phyloP scores from a whole-genome alignment of 2,113 vertebrate species.

The Phylloscopus whistleri region DNA sequence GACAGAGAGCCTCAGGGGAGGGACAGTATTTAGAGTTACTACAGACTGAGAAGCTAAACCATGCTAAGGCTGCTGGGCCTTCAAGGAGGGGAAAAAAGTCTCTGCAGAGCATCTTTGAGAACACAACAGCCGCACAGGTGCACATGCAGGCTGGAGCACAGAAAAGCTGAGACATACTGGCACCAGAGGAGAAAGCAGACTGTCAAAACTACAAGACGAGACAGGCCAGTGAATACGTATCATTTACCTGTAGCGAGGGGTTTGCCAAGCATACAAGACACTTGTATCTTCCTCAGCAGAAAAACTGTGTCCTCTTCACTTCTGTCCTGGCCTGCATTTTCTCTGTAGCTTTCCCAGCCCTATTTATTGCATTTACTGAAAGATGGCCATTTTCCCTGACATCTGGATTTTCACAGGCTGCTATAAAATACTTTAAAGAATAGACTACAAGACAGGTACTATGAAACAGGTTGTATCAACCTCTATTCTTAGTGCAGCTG shows the following conservation, averaged over 20 bases:
- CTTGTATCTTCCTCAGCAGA: background rate
- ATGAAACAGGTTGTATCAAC: background rate
- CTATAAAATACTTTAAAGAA: background rate
- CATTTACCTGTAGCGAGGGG: background rate
- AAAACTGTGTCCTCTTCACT: background rate
- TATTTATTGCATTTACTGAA: background rate
- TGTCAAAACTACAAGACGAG: background rate
- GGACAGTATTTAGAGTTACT: background rate
- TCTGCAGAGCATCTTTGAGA: background rate
- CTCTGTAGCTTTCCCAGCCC: background rate
- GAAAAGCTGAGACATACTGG: background rate
- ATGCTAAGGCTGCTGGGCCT: background rate
- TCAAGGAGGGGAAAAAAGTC: background rate
- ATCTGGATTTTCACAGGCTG: background rate
- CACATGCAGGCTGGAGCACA: background rate
- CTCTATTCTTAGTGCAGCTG: background rate
- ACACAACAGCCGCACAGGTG: background rate
- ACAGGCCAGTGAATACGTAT: background rate
- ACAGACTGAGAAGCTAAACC: background rate
- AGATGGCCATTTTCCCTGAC: background rate
- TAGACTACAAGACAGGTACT: background rate
- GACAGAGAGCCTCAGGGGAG: slow-evolving; percentile 17
- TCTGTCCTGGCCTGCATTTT: background rate
- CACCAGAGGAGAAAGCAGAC: background rate
- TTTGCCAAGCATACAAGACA: background rate